Percentiles rank a stretch among this genome's conserved stretches.
Evolutionary conservation across 1,140 invertebrate genomes (phyloP).

Genomic region (Microvelia longipes): DNA sequence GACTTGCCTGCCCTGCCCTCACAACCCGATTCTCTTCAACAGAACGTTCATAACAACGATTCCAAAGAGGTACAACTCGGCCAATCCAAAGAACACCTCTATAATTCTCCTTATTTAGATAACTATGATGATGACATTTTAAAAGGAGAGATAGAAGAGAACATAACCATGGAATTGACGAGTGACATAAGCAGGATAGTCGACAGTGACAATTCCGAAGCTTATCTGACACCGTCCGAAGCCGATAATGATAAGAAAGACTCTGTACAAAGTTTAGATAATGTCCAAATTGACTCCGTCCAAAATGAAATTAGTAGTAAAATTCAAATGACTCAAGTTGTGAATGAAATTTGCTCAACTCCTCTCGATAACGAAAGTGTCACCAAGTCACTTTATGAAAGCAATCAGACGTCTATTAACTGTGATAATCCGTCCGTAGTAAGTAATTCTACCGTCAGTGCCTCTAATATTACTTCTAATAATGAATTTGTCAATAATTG

Average conservation of each 20-base stretch:
- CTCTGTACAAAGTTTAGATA: conserved; percentile 19
- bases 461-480: not conserved
- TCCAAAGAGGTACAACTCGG: not conserved
- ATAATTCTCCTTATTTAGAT: not conserved
- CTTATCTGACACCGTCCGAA: conserved; percentile 43
- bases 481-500: not conserved
- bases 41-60: not conserved
- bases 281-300: conserved; percentile 19
- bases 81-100: not conserved
- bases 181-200: conserved; percentile 22
- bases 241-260: conserved; percentile 27
- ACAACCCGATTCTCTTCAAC: not conserved
- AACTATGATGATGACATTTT: conserved; percentile 9
- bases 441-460: not conserved
- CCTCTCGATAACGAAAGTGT: conserved; percentile 26
- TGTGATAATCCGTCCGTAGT: not conserved
- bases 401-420: not conserved
- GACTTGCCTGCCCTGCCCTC: not conserved
- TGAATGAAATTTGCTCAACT: conserved; percentile 6
- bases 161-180: conserved; percentile 8
- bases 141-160: conserved; percentile 14
- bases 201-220: conserved; percentile 41
- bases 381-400: conserved; percentile 8
- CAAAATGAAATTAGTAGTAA: conserved; percentile 9
- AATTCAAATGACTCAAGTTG: not conserved